Evolutionary conservation across 2,113 vertebrate species (phyloP), one percentile per base, ranked within the genome.

Genomic region (Tringa solitaria): DNA sequence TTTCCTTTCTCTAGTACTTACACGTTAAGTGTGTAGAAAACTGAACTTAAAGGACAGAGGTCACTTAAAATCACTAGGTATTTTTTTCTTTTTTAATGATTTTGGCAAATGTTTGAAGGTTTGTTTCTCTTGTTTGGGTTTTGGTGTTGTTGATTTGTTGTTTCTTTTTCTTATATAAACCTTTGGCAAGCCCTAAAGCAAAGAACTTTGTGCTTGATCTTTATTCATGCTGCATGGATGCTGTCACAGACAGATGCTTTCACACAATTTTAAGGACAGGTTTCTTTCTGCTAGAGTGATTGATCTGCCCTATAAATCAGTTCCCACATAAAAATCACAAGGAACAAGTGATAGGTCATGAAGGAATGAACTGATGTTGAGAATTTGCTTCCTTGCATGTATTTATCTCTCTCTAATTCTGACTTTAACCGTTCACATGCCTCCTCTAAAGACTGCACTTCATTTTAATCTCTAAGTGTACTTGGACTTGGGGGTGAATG

Each of bases 281-380:
- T 87, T 93, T 84, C 57, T 64, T 78, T 89, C 88, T 93, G 68
- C 73, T 88, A 13, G 46, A 43, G 73, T 19, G 56, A 51, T 61
- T 87, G 87, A 90, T 92, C 43, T 70, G 28, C 51, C 92, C 86
- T 59, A 26, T 59, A 95, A 96, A 84, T 82, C 80, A 45, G n/a
- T 39, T 53, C 73, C 43, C 48, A 82, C 73, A 60, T 51, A 82
- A 95, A 96, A 95, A 73, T 51, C 69, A 60, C 61, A 13, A 56
- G 48, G 56, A 78, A 51, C 27, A 72, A 89, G 19, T 8, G 51
- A 33, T 1, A 70, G 60, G 64, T 82, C 84, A 69, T 10, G 69
- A 64, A 89, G 60, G 50, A 68, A 75, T 23, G 77, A 93, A 76
- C 21, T 73, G 63, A 78, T n/a, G 70, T 21, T 12, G 61, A 84